Conservation (phyloP, 2,797 vertebrate genomes). For the Astyanax mexicanus region DNA sequence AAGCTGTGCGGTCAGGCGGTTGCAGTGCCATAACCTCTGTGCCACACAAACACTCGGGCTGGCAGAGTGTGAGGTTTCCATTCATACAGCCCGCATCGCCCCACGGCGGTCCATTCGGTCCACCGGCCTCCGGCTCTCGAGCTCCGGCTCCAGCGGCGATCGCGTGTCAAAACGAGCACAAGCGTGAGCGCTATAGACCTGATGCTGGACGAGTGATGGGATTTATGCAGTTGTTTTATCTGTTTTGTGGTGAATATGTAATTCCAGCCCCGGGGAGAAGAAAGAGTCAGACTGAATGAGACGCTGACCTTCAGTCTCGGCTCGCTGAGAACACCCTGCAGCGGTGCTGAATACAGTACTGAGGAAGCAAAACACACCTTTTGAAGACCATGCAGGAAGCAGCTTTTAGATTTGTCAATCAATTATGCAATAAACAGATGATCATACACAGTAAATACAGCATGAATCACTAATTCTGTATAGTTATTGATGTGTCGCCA, state of each 20-base stretch:
- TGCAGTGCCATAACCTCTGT: slow-evolving; percentile 62
- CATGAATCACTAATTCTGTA: background rate
- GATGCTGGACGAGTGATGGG: background rate
- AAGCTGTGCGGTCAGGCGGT: slow-evolving; percentile 67
- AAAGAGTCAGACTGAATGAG: background rate
- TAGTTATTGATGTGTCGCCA: no score
- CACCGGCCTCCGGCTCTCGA: background rate
- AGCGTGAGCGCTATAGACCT: background rate
- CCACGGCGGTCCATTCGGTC: background rate
- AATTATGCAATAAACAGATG: background rate
- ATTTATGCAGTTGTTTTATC: background rate
- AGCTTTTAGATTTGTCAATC: background rate
- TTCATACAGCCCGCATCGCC: background rate
- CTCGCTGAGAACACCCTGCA: background rate
- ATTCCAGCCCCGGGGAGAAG: background rate
- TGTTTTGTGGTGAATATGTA: background rate
- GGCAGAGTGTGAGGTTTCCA: slow-evolving; percentile 58
- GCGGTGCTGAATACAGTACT: background rate
- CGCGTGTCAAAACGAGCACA: background rate
- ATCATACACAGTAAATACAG: background rate
- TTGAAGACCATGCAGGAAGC: background rate
- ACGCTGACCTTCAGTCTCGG: background rate
- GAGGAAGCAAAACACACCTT: background rate
- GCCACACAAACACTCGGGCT: slow-evolving; percentile 54
- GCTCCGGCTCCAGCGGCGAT: background rate